Percentiles rank a stretch among this genome's conserved stretches.
Evolutionary conservation across 2,888 invertebrate species (phyloP).

Genomic region (Unio delphinus): DNA sequence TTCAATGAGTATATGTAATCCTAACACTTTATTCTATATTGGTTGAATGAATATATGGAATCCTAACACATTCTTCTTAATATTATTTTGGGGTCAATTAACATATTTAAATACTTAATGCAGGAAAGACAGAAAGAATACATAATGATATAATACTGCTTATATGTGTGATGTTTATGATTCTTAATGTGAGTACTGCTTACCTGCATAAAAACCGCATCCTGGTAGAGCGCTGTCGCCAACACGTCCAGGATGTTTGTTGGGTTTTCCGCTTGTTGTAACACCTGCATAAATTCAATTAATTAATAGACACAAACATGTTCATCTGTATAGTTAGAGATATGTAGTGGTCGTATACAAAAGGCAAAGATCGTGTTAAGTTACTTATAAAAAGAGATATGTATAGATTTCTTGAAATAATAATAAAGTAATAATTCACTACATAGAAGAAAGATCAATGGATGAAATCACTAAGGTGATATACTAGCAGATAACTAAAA

Average conservation of each 20-base stretch:
- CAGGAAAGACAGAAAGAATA: not conserved
- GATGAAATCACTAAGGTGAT: no score
- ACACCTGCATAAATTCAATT: constrained; percentile 31
- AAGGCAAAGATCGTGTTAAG: not conserved
- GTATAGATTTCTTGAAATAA: no score
- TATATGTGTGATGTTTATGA: not conserved
- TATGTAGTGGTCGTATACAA: not conserved
- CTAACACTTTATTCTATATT: no score
- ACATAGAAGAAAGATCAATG: no score
- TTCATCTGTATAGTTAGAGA: not conserved
- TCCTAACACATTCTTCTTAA: no score
- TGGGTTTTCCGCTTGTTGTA: constrained; percentile 41
- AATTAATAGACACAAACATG: not conserved
- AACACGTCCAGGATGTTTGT: constrained; percentile 50
- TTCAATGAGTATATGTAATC: no score
- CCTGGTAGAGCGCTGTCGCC: constrained; percentile 60
- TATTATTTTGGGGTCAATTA: not conserved
- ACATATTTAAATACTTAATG: not conserved
- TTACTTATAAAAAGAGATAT: no score
- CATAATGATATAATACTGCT: not conserved
- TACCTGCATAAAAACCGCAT: constrained; percentile 53
- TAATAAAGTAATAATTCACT: no score
- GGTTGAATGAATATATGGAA: no score
- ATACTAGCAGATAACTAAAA: no score
- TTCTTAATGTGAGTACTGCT: not conserved